These are phyloP conservation scores for Oppia nitens DNA, from an alignment of 1,140 invertebrate genomes.

Conservation along the genomic window DNA sequence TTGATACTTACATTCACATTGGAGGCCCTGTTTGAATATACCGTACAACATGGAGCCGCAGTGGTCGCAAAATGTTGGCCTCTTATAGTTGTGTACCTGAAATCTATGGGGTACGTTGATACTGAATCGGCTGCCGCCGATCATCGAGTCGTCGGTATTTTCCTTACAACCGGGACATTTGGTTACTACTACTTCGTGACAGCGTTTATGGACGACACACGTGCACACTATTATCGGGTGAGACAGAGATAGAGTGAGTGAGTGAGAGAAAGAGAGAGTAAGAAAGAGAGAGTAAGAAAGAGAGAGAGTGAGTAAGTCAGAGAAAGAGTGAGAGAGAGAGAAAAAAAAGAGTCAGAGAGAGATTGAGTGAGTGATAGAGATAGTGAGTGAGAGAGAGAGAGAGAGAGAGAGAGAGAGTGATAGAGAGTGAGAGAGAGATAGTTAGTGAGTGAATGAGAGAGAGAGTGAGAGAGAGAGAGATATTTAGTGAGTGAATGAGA, in stretches of 20 bases:
- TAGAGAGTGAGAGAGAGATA: too few relatives aligned
- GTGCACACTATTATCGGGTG: constrained; percentile 61
- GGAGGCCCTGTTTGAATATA: constrained; percentile 84
- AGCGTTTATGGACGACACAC: constrained; percentile 92
- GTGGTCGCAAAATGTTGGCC: constrained; percentile 98
- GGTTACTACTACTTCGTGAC: constrained; percentile 79
- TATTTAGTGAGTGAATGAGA: too few relatives aligned
- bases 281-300: too few relatives aligned
- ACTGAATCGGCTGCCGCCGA: constrained; percentile 67
- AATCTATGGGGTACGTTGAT: constrained; percentile 93
- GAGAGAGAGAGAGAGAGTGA: too few relatives aligned
- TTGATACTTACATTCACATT: constrained; percentile 82
- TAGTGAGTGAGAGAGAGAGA: too few relatives aligned
- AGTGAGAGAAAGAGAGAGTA: constrained; percentile 24
- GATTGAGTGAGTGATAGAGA: constrained; percentile 26
- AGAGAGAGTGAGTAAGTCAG: too few relatives aligned
- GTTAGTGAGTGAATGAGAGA: too few relatives aligned
- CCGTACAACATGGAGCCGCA: constrained; percentile 94
- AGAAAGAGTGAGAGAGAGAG: too few relatives aligned
- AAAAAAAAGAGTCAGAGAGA: constrained; percentile 8
- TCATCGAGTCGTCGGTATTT: constrained; percentile 34
- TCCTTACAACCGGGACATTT: constrained; percentile 87
- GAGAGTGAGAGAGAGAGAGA: too few relatives aligned
- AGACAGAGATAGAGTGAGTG: background rate
- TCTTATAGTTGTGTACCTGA: constrained; percentile 73